These are phyloP conservation scores for Gorsachius magnificus DNA, from an alignment of 2,797 vertebrate genomes.

Conservation along the genomic window DNA sequence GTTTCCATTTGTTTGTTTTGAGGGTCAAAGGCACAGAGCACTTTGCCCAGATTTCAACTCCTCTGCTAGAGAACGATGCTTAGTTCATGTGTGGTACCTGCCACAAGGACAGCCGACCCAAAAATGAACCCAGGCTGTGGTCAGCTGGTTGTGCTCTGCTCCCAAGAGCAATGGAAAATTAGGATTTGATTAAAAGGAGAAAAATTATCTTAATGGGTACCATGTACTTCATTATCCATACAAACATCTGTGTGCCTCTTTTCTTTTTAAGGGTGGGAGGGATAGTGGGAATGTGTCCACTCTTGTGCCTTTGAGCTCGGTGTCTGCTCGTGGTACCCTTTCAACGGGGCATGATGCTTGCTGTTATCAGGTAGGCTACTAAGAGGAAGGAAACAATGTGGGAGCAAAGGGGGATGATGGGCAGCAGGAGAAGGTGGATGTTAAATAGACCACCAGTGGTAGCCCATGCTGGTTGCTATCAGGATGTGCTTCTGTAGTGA, in stretches of 20 bases:
- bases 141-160: not conserved
- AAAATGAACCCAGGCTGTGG: not conserved
- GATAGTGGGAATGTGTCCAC: not conserved
- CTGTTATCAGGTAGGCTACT: not conserved
- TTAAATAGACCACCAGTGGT: not conserved
- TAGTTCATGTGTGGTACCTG: not conserved
- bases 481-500: not conserved
- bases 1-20: slow-evolving; percentile 27
- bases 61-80: not conserved
- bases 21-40: slow-evolving; percentile 46
- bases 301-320: not conserved
- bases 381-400: not conserved
- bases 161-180: not conserved
- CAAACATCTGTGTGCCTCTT: not conserved
- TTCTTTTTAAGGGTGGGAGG: not conserved
- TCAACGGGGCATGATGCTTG: not conserved
- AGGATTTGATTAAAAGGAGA: not conserved
- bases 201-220: not conserved
- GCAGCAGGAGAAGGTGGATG: not conserved
- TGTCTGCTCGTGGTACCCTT: not conserved
- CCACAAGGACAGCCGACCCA: accelerated
- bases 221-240: not conserved
- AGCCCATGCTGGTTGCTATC: not conserved
- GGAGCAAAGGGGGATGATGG: not conserved
- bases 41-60: slow-evolving; percentile 17